These are phyloP conservation scores for Pseudobourletiella spinata DNA, from an alignment of 1,140 invertebrate genomes.

Conservation along the genomic window DNA sequence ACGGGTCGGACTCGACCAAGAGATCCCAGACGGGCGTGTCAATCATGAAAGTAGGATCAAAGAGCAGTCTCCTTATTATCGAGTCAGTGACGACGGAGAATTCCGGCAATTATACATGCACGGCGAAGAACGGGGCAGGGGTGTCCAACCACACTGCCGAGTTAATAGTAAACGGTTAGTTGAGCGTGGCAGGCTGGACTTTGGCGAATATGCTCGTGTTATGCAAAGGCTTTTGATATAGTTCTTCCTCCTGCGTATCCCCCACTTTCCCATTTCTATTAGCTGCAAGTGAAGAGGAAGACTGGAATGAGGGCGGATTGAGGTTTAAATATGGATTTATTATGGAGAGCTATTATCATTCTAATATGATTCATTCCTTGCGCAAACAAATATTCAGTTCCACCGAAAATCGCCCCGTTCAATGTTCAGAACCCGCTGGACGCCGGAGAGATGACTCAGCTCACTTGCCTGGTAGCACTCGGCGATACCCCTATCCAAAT, in stretches of 20 bases:
- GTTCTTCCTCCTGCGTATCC: too few species aligned
- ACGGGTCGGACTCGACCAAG: slow-evolving; percentile 20
- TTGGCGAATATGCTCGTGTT: not conserved
- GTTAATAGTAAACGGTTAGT: slow-evolving; percentile 54
- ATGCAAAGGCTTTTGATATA: too few species aligned
- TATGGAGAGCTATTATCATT: too few species aligned
- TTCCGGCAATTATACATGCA: slow-evolving; percentile 51
- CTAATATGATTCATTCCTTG: too few species aligned
- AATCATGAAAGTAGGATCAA: slow-evolving; percentile 47
- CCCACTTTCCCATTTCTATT: too few species aligned
- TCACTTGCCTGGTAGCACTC: slow-evolving; percentile 54
- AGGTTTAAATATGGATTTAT: too few species aligned
- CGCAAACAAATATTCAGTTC: too few species aligned
- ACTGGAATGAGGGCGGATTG: too few species aligned
- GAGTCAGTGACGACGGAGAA: slow-evolving; percentile 61
- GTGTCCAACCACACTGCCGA: slow-evolving; percentile 53
- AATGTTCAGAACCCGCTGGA: slow-evolving; percentile 52
- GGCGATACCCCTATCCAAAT: slow-evolving; percentile 50
- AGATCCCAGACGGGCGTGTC: slow-evolving; percentile 39
- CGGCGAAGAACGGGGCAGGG: slow-evolving; percentile 60
- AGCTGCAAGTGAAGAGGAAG: too few species aligned
- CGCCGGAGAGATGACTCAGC: slow-evolving; percentile 52
- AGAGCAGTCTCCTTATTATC: slow-evolving; percentile 53
- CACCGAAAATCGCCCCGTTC: slow-evolving; percentile 64
- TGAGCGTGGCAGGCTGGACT: not conserved